Evolutionary conservation across 2,113 vertebrate species (phyloP).

Genomic region (Halichoeres trimaculatus): DNA sequence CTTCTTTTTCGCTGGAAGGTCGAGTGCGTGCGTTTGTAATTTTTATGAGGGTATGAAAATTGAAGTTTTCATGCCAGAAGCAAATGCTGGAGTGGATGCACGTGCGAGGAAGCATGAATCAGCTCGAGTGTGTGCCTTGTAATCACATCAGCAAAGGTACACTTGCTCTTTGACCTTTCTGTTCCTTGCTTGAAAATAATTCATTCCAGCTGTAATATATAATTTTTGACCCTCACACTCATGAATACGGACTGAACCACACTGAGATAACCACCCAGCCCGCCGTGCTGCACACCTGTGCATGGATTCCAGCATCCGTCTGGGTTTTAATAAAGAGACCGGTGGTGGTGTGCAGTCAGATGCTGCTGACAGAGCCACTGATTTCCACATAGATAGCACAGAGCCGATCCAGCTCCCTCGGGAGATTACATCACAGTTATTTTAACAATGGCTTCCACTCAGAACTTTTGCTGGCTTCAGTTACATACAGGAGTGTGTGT

Average conservation of each 20-base stretch:
- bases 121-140: constrained; percentile 38
- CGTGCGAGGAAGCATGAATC: constrained; percentile 18
- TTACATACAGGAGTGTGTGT: constrained; percentile 26
- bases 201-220: background rate
- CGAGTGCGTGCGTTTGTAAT: constrained; percentile 13
- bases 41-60: constrained; percentile 52
- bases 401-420: constrained; percentile 52
- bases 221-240: background rate
- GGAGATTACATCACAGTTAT: constrained; percentile 67
- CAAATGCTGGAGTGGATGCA: background rate
- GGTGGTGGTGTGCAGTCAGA: constrained; percentile 62
- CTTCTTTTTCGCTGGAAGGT: constrained; percentile 12
- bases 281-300: constrained; percentile 60
- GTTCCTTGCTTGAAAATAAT: background rate
- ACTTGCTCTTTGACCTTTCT: background rate
- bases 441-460: constrained; percentile 65
- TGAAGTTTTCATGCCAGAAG: constrained; percentile 31
- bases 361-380: constrained; percentile 71
- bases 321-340: constrained; percentile 74
- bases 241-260: constrained; percentile 23
- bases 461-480: constrained; percentile 43
- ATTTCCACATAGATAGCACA: constrained; percentile 70
- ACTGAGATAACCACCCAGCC: constrained; percentile 20
- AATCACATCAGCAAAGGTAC: constrained; percentile 26
- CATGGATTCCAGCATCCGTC: constrained; percentile 54